Evolutionary conservation across 1,140 invertebrate species (phyloP).

Genomic region (Drosophila varians): DNA sequence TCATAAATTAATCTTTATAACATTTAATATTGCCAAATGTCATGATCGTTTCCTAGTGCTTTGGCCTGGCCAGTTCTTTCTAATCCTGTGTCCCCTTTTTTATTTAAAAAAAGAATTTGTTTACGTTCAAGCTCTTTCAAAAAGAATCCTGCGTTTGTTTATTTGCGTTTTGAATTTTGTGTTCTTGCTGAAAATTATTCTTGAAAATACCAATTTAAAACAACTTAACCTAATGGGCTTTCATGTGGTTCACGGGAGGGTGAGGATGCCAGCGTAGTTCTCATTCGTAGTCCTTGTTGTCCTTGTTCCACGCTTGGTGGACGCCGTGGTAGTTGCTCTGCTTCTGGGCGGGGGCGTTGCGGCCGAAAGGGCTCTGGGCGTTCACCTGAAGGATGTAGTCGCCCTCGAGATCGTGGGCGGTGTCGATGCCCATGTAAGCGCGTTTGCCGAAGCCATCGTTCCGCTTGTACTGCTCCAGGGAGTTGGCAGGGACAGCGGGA

Average conservation of each 20-base stretch:
- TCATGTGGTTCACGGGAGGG: neutral
- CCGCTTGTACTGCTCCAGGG: slow-evolving; percentile 69
- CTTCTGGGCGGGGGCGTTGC: slow-evolving; percentile 67
- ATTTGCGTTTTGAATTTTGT: neutral
- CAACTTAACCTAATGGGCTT: neutral
- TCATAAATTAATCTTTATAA: too few species aligned
- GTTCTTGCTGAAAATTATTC: neutral
- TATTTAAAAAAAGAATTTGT: neutral
- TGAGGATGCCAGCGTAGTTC: neutral
- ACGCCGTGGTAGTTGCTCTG: slow-evolving; percentile 56
- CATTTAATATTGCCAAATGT: too few species aligned
- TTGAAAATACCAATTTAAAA: neutral
- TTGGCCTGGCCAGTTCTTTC: too few species aligned
- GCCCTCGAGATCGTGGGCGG: slow-evolving; percentile 62
- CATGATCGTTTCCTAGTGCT: too few species aligned
- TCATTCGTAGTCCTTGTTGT: slow-evolving; percentile 13
- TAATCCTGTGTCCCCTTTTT: neutral
- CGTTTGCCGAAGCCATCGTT: slow-evolving; percentile 72
- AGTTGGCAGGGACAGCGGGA: slow-evolving; percentile 70
- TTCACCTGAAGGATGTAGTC: slow-evolving; percentile 82
- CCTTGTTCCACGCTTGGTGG: slow-evolving; percentile 49
- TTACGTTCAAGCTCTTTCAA: slow-evolving; percentile 1
- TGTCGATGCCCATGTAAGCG: slow-evolving; percentile 77
- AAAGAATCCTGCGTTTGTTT: neutral
- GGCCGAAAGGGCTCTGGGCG: slow-evolving; percentile 73